These are phyloP conservation scores for Accipiter cooperii DNA, from an alignment of 2,113 vertebrate genomes.

Conservation along the genomic window DNA sequence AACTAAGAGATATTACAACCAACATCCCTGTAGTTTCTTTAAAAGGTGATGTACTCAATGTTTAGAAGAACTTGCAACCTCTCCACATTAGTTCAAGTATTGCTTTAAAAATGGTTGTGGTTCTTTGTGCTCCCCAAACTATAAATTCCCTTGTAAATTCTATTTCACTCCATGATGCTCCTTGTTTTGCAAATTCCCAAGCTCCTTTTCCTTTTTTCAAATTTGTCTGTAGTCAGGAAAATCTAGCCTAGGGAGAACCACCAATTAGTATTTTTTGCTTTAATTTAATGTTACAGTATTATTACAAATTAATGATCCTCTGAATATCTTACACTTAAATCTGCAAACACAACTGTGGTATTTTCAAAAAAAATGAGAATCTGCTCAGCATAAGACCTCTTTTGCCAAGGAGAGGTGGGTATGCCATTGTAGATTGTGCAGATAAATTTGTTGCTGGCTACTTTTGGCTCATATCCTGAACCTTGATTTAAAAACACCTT, in stretches of 20 bases:
- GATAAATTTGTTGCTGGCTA: neutral
- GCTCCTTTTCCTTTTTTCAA: neutral
- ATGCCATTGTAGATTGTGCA: neutral
- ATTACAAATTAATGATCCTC: neutral
- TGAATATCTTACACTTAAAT: neutral
- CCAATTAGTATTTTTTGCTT: neutral
- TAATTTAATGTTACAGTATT: neutral
- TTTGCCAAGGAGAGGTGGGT: neutral
- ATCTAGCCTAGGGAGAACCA: neutral
- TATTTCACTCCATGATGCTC: conserved; percentile 40
- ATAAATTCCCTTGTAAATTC: conserved; percentile 60
- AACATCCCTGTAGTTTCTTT: conserved; percentile 2
- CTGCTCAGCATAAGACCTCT: neutral
- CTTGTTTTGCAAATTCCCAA: conserved; percentile 27
- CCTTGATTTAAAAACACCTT: neutral
- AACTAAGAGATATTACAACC: neutral
- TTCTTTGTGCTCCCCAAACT: neutral
- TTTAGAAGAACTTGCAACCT: conserved; percentile 7
- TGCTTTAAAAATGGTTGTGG: neutral
- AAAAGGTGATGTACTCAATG: neutral
- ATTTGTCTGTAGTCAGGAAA: neutral
- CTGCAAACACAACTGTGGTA: neutral
- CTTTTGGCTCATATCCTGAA: neutral
- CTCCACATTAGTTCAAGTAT: conserved; percentile 14
- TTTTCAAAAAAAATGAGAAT: neutral